These are phyloP conservation scores for Acholoe squamosa DNA, from an alignment of 2,888 invertebrate species.

Conservation along the genomic window DNA sequence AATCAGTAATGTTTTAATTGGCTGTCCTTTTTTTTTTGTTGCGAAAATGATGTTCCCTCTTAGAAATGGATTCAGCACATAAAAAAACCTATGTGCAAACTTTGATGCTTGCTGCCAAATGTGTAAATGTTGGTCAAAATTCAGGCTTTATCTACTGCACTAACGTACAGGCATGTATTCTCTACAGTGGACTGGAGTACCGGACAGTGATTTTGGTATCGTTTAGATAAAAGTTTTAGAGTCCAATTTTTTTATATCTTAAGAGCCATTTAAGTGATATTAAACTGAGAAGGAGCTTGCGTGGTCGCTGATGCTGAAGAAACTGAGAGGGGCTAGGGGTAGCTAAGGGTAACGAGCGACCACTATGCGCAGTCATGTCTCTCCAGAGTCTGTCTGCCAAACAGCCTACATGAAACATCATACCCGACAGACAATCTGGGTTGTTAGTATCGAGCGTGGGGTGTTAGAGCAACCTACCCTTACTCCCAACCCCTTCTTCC, in stretches of 20 bases:
- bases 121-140: too few species aligned
- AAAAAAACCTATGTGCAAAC: too few species aligned
- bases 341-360: not conserved
- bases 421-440: slow-evolving; percentile 36
- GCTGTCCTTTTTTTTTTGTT: too few species aligned
- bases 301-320: not conserved
- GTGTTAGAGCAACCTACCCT: not conserved
- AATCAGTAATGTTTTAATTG: too few species aligned
- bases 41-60: too few species aligned
- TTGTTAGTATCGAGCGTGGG: slow-evolving; percentile 51
- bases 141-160: too few species aligned
- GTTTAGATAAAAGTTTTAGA: too few species aligned
- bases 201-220: too few species aligned
- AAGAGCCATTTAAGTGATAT: not conserved
- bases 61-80: too few species aligned
- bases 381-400: slow-evolving; percentile 27
- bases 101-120: too few species aligned
- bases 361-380: slow-evolving; percentile 36
- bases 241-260: not conserved
- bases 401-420: slow-evolving; percentile 61
- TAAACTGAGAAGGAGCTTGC: not conserved
- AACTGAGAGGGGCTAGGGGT: not conserved
- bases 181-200: too few species aligned
- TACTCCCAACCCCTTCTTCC: not conserved
- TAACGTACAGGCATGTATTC: too few species aligned